A percentile compares a stretch with the other conserved stretches of the same genome.
These are phyloP conservation scores for Apotomis betuletana DNA, from an alignment of 2,888 invertebrate species.

Conservation along the genomic window DNA sequence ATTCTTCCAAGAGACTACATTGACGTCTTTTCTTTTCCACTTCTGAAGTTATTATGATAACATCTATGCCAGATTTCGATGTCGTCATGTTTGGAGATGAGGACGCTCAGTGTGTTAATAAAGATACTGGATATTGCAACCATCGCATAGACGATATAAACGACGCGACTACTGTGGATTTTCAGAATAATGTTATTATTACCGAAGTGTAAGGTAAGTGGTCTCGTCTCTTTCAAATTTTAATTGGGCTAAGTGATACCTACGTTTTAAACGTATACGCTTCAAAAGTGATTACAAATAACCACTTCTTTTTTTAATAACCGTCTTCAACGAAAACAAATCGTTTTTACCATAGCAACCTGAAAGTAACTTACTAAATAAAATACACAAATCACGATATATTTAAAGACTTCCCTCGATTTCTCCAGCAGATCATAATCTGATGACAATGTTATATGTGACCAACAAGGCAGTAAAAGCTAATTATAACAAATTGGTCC, in stretches of 20 bases:
- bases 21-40: slow-evolving; percentile 22
- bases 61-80: not conserved
- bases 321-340: no score
- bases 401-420: no score
- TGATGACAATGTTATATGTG: no score
- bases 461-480: no score
- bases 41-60: slow-evolving; percentile 11
- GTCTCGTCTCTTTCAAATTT: not conserved
- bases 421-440: no score
- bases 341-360: no score
- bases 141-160: not conserved
- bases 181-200: slow-evolving; percentile 3
- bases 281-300: not conserved
- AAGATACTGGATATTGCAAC: not conserved
- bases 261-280: no score
- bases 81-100: not conserved
- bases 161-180: not conserved
- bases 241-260: not conserved
- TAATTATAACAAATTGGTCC: no score
- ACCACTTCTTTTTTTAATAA: no score
- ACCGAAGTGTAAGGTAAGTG: slow-evolving; percentile 12
- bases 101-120: not conserved
- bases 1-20: not conserved
- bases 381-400: no score
- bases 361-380: no score